Conservation (phyloP, 1,140 invertebrate genomes). For the Aphaenogaster floridana region DNA sequence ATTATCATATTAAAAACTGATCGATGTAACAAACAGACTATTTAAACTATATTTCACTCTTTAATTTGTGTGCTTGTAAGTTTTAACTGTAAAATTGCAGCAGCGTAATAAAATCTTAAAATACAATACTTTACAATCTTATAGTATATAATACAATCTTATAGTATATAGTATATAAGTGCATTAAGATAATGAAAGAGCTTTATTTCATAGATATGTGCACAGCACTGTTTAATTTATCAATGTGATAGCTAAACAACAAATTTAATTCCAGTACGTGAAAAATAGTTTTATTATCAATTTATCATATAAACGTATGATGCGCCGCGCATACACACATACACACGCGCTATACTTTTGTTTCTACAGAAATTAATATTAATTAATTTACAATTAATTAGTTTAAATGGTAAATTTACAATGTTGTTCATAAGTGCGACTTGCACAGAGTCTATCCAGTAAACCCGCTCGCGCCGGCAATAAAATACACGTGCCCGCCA, state of each 20-base stretch:
- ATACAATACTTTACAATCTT: background rate
- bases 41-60: constrained; percentile 3
- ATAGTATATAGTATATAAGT: too few species aligned
- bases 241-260: too few species aligned
- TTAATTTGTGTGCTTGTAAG: background rate
- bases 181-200: background rate
- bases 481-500: constrained; percentile 83
- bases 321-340: background rate
- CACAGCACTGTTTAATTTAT: too few species aligned
- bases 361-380: constrained; percentile 33
- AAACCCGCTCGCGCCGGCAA: constrained; percentile 33
- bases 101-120: background rate
- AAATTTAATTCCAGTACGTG: too few species aligned
- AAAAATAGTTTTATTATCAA: background rate
- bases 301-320: constrained; percentile 8
- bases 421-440: constrained; percentile 65
- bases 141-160: too few species aligned
- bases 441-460: background rate
- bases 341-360: background rate
- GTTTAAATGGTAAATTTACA: constrained; percentile 71
- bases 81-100: background rate
- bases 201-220: background rate
- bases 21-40: background rate
- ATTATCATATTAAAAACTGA: background rate
- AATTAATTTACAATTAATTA: too few species aligned